A percentile compares a stretch with the other conserved stretches of the same genome.
Conservation (phyloP, 1,140 invertebrate genomes). For the Eulimnadia texana region DNA sequence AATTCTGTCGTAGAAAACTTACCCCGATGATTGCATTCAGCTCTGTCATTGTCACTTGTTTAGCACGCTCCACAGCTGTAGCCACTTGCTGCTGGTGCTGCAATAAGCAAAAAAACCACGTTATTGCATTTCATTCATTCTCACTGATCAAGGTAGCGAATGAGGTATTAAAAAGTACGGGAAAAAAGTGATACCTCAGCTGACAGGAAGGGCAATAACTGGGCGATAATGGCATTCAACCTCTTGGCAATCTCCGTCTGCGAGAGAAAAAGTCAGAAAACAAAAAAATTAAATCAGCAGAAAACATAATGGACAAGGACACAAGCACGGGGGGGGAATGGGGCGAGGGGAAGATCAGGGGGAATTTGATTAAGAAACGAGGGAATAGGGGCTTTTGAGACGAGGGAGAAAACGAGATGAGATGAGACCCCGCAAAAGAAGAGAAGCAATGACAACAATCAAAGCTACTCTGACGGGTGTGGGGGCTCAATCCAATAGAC, state of each 20-base stretch:
- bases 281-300: slow-evolving; percentile 12
- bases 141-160: no score
- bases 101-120: slow-evolving; percentile 1
- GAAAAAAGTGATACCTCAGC: slow-evolving; percentile 94
- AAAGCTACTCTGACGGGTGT: background rate
- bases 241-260: slow-evolving; percentile 97
- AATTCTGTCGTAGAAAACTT: slow-evolving; percentile 32
- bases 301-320: slow-evolving; percentile 3
- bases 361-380: background rate
- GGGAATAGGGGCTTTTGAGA: background rate
- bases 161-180: no score
- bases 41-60: slow-evolving; percentile 97
- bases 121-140: no score
- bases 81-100: slow-evolving; percentile 94
- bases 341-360: background rate
- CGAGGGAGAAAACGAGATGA: slow-evolving; percentile 5
- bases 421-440: slow-evolving; percentile 1
- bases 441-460: slow-evolving; percentile 12
- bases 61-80: slow-evolving; percentile 93
- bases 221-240: slow-evolving; percentile 88
- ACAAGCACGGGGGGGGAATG: background rate
- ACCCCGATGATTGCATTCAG: slow-evolving; percentile 89
- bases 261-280: slow-evolving; percentile 34
- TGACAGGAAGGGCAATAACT: slow-evolving; percentile 89
- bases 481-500: background rate